Evolutionary conservation across 2,888 invertebrate species (phyloP).

Genomic region (Empis livida): DNA sequence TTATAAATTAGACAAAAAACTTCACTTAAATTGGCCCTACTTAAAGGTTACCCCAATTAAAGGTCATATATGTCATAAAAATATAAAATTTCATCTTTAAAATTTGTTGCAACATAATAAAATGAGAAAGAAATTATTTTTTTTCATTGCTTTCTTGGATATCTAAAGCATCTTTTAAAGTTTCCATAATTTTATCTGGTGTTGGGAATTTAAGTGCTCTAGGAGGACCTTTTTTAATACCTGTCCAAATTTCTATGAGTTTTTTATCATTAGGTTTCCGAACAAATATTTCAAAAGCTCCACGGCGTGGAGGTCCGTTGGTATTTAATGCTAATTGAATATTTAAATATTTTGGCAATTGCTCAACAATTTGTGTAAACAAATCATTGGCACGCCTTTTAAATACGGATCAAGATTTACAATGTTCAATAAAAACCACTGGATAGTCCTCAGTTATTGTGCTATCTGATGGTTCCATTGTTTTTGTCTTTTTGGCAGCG

Average conservation of each 20-base stretch:
- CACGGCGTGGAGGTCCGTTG: constrained; percentile 24
- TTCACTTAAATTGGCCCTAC: no score
- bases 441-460: constrained; percentile 11
- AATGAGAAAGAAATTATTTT: background rate
- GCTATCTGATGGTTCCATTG: background rate
- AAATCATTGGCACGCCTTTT: constrained; percentile 28
- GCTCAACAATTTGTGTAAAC: constrained; percentile 14
- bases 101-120: background rate
- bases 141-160: background rate
- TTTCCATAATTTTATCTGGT: constrained; percentile 10
- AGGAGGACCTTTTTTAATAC: constrained; percentile 26
- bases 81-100: background rate
- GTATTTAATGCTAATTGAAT: constrained; percentile 21
- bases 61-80: background rate
- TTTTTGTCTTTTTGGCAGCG: background rate
- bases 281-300: constrained; percentile 28
- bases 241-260: constrained; percentile 25
- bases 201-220: constrained; percentile 29
- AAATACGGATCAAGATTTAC: constrained; percentile 32
- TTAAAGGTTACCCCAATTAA: background rate
- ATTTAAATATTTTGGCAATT: constrained; percentile 11
- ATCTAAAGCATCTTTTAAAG: background rate
- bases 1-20: no score
- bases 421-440: constrained; percentile 29
- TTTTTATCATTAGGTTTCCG: constrained; percentile 14